These are phyloP conservation scores for Muscina levida DNA, from an alignment of 2,888 invertebrate species.

Conservation along the genomic window DNA sequence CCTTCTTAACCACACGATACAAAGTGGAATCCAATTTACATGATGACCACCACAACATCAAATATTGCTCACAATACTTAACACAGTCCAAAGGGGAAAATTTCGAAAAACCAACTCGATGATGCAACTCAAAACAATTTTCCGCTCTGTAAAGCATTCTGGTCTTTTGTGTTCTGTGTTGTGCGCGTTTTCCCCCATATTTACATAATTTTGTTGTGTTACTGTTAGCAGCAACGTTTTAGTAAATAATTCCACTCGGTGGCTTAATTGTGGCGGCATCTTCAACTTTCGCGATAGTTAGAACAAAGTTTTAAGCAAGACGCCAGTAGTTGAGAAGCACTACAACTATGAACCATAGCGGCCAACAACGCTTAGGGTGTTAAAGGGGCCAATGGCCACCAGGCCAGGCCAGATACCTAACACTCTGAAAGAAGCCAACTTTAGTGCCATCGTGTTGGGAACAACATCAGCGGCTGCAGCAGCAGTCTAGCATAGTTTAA, in stretches of 20 bases:
- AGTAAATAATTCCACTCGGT: slow-evolving; percentile 44
- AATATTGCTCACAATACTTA: no score
- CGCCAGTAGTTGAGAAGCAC: neutral
- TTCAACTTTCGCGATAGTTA: slow-evolving; percentile 1
- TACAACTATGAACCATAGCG: no score
- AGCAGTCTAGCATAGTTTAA: neutral
- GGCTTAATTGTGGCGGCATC: slow-evolving; percentile 61
- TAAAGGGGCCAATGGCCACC: slow-evolving; percentile 3
- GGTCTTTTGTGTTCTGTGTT: slow-evolving; percentile 18
- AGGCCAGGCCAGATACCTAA: no score
- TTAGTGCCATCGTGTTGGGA: neutral
- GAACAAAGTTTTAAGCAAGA: neutral
- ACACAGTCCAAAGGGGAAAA: no score
- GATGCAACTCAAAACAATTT: slow-evolving; percentile 65
- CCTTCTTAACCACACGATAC: no score
- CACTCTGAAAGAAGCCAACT: neutral
- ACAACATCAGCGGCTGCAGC: neutral
- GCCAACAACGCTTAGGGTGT: neutral
- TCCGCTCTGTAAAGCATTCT: slow-evolving; percentile 65
- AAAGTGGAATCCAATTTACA: no score
- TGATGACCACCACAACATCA: no score
- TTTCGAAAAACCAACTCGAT: no score
- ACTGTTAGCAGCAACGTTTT: neutral
- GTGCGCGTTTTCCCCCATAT: no score
- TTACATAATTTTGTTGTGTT: neutral